These are phyloP conservation scores for Hydractinia echinata DNA, from an alignment of 30 jellyfish, hydroid and myxozoan genomes.

Conservation along the genomic window DNA sequence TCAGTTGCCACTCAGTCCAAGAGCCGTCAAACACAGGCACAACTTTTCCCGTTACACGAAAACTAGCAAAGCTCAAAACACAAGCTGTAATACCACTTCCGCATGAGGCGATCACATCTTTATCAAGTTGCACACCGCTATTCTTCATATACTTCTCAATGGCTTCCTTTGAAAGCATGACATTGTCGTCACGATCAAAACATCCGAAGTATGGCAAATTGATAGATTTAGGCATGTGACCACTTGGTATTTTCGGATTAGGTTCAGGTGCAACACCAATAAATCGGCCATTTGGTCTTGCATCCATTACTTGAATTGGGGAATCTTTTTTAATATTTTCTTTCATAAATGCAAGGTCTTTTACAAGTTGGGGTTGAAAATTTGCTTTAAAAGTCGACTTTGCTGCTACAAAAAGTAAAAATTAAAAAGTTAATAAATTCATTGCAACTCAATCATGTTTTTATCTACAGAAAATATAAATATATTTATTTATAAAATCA, in stretches of 20 bases:
- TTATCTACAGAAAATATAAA: no score
- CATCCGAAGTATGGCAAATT: slow-evolving; percentile 58
- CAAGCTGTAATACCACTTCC: slow-evolving; percentile 93
- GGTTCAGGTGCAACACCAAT: slow-evolving; percentile 64
- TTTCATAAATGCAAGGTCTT: slow-evolving; percentile 45
- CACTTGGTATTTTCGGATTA: slow-evolving; percentile 58
- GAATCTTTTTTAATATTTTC: slow-evolving; percentile 24
- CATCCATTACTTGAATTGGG: slow-evolving; percentile 75
- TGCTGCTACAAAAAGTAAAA: no score
- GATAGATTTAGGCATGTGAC: slow-evolving; percentile 75
- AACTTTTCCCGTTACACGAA: slow-evolving; percentile 34
- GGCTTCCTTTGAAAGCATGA: slow-evolving; percentile 44
- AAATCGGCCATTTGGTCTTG: slow-evolving; percentile 68
- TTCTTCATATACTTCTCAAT: slow-evolving; percentile 30
- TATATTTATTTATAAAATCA: no score
- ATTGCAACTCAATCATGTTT: no score
- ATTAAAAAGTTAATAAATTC: no score
- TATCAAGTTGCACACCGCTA: slow-evolving; percentile 47
- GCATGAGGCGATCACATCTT: slow-evolving; percentile 65
- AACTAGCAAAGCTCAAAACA: slow-evolving; percentile 52
- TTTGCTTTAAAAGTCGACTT: no score
- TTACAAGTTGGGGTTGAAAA: slow-evolving; percentile 20
- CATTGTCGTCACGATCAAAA: slow-evolving; percentile 32
- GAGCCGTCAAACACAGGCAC: slow-evolving; percentile 94
- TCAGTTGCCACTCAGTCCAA: slow-evolving; percentile 78